phyloP scores from a whole-genome alignment of 37 sponge, comb jelly and placozoan genomes.

The Halisarca cf. caerulea region DNA sequence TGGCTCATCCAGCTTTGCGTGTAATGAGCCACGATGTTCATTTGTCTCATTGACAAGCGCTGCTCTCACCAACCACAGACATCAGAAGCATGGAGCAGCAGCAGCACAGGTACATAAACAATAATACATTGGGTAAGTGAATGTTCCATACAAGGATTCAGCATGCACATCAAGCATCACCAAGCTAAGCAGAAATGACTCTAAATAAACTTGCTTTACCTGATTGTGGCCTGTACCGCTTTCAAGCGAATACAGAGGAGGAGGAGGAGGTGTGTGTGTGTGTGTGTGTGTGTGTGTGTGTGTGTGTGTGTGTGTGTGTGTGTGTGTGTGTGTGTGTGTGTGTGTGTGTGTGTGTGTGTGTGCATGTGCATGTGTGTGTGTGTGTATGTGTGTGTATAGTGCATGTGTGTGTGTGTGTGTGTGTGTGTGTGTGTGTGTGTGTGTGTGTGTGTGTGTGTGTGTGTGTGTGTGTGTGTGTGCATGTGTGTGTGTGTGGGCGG shows the following conservation, averaged over 20 bases:
- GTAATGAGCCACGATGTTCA: neutral
- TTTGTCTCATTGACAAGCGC: neutral
- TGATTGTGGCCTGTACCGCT: constrained; percentile 15
- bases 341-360: constrained; percentile 25
- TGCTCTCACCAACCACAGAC: neutral
- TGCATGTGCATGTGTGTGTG: too few species aligned
- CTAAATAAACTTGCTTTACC: too few species aligned
- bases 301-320: constrained; percentile 22
- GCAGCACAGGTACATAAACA: neutral
- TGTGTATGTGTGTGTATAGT: too few species aligned
- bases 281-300: constrained; percentile 18
- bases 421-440: too few species aligned
- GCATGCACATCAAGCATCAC: neutral
- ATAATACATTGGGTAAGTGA: neutral
- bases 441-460: too few species aligned
- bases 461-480: too few species aligned
- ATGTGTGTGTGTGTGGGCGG: constrained; percentile 13
- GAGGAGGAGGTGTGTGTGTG: constrained; percentile 13
- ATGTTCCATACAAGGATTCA: neutral
- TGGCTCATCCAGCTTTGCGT: neutral
- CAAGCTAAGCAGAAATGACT: neutral
- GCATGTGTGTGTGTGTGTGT: neutral
- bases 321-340: constrained; percentile 25
- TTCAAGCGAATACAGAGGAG: neutral
- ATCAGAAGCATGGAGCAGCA: neutral